phyloP scores from a whole-genome alignment of 2,888 invertebrate genomes.

The Perizoma affinitatum region DNA sequence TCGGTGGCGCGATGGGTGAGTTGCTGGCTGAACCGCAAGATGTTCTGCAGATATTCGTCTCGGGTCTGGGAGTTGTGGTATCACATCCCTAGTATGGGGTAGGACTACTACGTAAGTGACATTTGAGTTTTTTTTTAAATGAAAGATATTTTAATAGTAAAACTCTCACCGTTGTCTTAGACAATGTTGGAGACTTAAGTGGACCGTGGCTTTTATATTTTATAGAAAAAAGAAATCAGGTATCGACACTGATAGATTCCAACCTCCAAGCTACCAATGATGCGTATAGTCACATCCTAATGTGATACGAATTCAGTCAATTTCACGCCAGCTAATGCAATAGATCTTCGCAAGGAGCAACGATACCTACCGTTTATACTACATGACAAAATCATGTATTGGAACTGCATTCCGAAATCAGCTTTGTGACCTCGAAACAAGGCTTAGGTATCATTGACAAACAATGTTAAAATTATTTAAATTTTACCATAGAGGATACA shows the following conservation, averaged over 20 bases:
- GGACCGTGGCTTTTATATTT: not conserved
- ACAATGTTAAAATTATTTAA: too few species aligned
- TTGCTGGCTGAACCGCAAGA: too few species aligned
- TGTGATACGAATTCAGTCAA: constrained; percentile 27
- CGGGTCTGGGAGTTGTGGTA: too few species aligned
- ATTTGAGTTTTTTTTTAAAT: too few species aligned
- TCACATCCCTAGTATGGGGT: too few species aligned
- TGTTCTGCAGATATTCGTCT: too few species aligned
- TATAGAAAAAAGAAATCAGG: constrained; percentile 3
- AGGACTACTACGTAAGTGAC: too few species aligned
- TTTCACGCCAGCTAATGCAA: constrained; percentile 29
- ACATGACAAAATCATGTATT: constrained; percentile 8
- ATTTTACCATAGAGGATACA: too few species aligned
- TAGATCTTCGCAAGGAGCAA: constrained; percentile 20
- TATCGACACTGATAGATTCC: constrained; percentile 17
- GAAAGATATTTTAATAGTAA: too few species aligned
- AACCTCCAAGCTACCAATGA: constrained; percentile 11
- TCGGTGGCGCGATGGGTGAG: too few species aligned
- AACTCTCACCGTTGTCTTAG: too few species aligned
- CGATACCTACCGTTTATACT: not conserved
- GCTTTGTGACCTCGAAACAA: constrained; percentile 1
- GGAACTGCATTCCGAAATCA: constrained; percentile 1
- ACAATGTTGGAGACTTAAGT: too few species aligned
- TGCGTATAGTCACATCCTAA: constrained; percentile 22
- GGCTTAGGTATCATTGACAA: not conserved